Evolutionary conservation across 2,113 vertebrate species (phyloP), one percentile per base, ranked within the genome.

Genomic region (Sapayoa aenigma): DNA sequence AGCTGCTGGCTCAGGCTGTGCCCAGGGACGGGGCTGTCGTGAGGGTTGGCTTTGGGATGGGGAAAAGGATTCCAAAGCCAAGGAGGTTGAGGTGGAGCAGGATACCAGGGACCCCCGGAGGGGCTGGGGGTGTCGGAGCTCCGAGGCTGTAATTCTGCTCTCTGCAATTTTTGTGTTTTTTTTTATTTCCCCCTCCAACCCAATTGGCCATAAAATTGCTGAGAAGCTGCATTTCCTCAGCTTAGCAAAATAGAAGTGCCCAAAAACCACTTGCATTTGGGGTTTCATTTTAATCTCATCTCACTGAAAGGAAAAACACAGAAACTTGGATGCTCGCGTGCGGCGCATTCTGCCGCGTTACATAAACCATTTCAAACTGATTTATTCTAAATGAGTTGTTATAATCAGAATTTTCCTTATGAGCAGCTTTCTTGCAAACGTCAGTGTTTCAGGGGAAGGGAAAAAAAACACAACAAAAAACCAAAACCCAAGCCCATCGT

Each of bases 371-470:
- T 89, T 46, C 91, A 85, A 89, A 80, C 95, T 97, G 97, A 97
- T 97, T 96, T 96, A 95, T 97, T 94, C 96, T 96, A 95, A 97
- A 97, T 90, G 97, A 92, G 90, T 92, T 96, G 81, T 95, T 95
- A 92, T 94, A 96, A 97, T 97, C 96, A 97, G 96, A 97, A 88
- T 95, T 95, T 93, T 93, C 96, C 93, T 97, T 96, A 94, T 12
- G 93, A 94, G 97, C 94, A 77, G 90, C 90, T 97, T 97, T 97
- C 96, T 97, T 97, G 97, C 96, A 87, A 89, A 96, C 93, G 92
- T 97, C 96, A 97, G 96, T 69, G 68, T 96, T 96, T 97, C 90
- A 83, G 50, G 46, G 58, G 14, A 55, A 83, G 21, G 35, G 49
- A 6, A 1, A 3, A 9, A 20, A 37, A 21, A 39, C 22, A 55